A percentile compares a stretch with the other conserved stretches of the same genome.
Evolutionary conservation across 2,113 vertebrate species (phyloP).

Genomic region (Megaceryle maxima): DNA sequence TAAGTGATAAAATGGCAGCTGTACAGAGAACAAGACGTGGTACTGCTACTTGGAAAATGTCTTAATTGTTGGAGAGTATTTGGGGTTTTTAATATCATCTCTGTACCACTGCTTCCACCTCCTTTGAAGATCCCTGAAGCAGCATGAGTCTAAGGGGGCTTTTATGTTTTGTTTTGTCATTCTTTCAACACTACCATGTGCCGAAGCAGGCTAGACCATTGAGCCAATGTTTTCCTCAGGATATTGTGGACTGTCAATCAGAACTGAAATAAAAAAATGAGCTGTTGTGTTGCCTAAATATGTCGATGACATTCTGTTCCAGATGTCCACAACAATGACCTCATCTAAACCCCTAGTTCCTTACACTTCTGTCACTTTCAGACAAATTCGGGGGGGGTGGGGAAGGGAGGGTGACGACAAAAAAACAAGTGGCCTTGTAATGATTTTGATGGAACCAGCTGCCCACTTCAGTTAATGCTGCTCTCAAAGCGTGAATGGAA

Average conservation of each 20-base stretch:
- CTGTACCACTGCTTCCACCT: not conserved
- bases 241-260: not conserved
- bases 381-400: not conserved
- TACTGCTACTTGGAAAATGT: not conserved
- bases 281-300: not conserved
- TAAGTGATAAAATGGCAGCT: constrained; percentile 1
- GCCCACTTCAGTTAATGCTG: constrained; percentile 41
- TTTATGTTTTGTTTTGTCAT: not conserved
- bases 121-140: not conserved
- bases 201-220: not conserved
- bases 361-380: not conserved
- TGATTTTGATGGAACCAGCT: constrained; percentile 50
- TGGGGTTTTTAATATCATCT: not conserved
- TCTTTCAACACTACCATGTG: not conserved
- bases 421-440: not conserved
- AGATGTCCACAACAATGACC: not conserved
- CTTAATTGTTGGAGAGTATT: not conserved
- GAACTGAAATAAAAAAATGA: constrained; percentile 6
- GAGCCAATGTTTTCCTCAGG: not conserved
- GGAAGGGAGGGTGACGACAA: not conserved
- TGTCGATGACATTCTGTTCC: not conserved
- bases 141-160: not conserved
- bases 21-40: not conserved
- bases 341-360: not conserved
- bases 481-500: not conserved